These are phyloP conservation scores for Tapera naevia DNA, from an alignment of 2,797 vertebrate genomes.

Conservation along the genomic window DNA sequence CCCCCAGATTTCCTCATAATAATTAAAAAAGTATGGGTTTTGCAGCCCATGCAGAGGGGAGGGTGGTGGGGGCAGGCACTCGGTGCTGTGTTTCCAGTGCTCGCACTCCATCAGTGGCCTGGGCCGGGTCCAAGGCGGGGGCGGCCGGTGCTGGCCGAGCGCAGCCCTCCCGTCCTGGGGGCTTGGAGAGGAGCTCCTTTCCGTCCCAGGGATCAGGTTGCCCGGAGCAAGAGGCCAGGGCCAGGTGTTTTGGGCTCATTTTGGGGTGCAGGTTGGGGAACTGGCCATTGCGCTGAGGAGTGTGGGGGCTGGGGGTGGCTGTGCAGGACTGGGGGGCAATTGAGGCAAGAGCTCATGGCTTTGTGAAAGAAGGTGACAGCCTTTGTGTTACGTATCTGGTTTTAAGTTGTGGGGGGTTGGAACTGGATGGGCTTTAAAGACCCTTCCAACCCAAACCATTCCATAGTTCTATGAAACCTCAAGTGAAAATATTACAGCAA, in stretches of 20 bases:
- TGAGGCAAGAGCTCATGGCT: not conserved
- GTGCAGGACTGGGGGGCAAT: not conserved
- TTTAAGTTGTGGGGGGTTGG: too few relatives aligned
- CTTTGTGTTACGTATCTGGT: fast-evolving
- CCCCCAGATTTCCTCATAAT: not conserved
- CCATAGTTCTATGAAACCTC: too few relatives aligned
- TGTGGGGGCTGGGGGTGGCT: fast-evolving
- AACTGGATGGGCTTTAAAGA: too few relatives aligned
- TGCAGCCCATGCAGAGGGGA: not conserved
- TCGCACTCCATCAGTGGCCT: not conserved
- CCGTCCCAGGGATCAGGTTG: not conserved
- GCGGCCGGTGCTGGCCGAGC: not conserved
- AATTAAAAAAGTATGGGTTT: too few relatives aligned
- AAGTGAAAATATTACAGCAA: not conserved
- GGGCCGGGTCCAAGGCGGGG: not conserved
- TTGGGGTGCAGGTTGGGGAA: not conserved
- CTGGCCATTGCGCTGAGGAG: not conserved
- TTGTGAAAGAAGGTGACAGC: not conserved
- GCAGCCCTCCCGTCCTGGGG: fast-evolving
- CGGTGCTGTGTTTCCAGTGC: fast-evolving
- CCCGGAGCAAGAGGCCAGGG: not conserved
- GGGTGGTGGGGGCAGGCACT: not conserved
- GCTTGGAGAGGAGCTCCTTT: not conserved
- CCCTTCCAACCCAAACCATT: too few relatives aligned
- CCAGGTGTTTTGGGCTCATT: not conserved